A percentile compares a stretch with the other conserved stretches of the same genome.
phyloP scores from a whole-genome alignment of 2,888 invertebrate species.

The Lithophane ornitopus region DNA sequence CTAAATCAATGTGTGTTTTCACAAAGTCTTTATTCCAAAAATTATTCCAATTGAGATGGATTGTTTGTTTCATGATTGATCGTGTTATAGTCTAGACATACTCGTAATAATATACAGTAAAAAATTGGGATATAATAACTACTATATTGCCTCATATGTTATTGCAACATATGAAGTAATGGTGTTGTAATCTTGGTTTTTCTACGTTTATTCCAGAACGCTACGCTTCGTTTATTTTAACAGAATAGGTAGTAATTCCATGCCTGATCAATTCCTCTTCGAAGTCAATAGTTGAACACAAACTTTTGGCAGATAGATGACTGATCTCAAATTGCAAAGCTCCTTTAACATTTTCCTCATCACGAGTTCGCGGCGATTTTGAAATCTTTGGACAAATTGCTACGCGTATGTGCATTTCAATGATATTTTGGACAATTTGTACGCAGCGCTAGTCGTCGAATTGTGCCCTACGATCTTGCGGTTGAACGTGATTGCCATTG shows the following conservation, averaged over 20 bases:
- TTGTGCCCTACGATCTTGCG: constrained; percentile 9
- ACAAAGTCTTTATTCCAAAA: background rate
- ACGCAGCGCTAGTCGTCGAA: background rate
- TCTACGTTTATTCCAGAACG: background rate
- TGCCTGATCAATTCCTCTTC: constrained; percentile 8
- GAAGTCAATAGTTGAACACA: background rate
- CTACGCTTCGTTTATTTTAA: background rate
- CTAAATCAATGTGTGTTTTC: constrained; percentile 4
- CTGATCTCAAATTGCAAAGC: background rate
- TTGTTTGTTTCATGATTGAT: constrained; percentile 12
- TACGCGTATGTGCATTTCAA: constrained; percentile 24
- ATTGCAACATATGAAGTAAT: constrained; percentile 28
- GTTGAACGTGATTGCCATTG: background rate
- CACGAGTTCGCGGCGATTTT: constrained; percentile 16
- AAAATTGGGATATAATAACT: background rate
- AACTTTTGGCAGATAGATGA: background rate
- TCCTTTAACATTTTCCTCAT: constrained; percentile 39
- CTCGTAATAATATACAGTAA: background rate
- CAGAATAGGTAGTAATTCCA: background rate
- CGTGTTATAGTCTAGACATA: background rate
- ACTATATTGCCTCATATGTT: background rate
- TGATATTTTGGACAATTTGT: constrained; percentile 1
- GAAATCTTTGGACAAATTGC: constrained; percentile 21
- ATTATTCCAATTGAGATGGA: background rate
- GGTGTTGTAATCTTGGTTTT: background rate